Evolutionary conservation across 1,140 invertebrate genomes (phyloP).

Genomic region (Marisa cornuarietis): DNA sequence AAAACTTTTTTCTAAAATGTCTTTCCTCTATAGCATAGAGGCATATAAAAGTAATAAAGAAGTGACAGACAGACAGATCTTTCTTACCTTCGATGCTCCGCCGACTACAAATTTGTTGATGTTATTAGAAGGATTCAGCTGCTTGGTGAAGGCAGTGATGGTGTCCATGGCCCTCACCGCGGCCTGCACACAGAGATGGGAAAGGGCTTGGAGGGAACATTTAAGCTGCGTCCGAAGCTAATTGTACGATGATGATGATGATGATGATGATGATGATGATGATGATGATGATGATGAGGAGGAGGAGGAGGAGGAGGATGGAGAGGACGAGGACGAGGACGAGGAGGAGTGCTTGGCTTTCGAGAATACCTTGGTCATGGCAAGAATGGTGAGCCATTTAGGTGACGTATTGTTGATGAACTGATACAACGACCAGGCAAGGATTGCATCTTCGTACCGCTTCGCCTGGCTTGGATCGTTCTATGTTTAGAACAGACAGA

Average conservation of each 20-base stretch:
- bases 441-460: constrained; percentile 36
- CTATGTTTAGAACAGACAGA: constrained; percentile 9
- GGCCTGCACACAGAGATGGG: constrained; percentile 19
- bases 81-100: constrained; percentile 36
- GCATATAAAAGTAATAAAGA: too few relatives aligned
- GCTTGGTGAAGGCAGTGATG: constrained; percentile 32
- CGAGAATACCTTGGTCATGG: constrained; percentile 46
- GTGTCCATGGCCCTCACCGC: constrained; percentile 39
- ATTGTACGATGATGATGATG: too few relatives aligned
- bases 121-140: constrained; percentile 12
- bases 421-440: constrained; percentile 46
- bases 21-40: too few relatives aligned
- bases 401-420: constrained; percentile 28
- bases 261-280: too few relatives aligned
- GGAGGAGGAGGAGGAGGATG: too few relatives aligned
- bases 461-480: constrained; percentile 35
- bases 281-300: too few relatives aligned
- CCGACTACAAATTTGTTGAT: constrained; percentile 35
- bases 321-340: too few relatives aligned
- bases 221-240: too few relatives aligned
- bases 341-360: background rate
- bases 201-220: too few relatives aligned
- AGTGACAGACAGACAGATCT: too few relatives aligned
- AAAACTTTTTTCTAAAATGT: too few relatives aligned
- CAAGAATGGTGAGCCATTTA: constrained; percentile 35